Evolutionary conservation across 2,888 invertebrate genomes (phyloP), one percentile per base, ranked within the genome.

Genomic region (Lasioglossum oenotherae): DNA sequence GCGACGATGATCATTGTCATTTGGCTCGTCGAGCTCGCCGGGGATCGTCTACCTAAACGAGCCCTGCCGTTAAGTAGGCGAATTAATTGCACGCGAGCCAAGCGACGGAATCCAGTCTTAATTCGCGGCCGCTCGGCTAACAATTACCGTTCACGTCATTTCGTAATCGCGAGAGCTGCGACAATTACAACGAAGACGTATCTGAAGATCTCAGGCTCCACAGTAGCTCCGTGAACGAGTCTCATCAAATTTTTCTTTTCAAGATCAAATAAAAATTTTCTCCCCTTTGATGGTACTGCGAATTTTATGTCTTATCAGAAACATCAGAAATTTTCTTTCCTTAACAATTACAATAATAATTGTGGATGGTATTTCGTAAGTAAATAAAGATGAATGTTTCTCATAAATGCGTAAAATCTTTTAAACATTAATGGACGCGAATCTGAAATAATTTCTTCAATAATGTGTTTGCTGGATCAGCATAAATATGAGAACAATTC

Each of bases 1-100:
- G 35, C 73, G 31, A 81, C 79, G 77, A 87, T 75, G 84, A 88
- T 83, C 79, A 73, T 87, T 88, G 83, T 87, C 77, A 81, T 86
- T 84, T 60, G 27, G 31, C 16, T 23, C 23, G 53, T 53, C 53
- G 19, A 27, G 19, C 49, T 19, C 53, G 41, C 16, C 53, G 19
- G 16, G 60, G 14, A n/a, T 71, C 38, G 19, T 41, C 27, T 23
- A 53, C 23, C 23, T 38, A 16, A 82, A 71, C 57, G 46, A 23
- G n/a, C 57, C 14, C 38, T 16, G 53, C n/a, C 31, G 69, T 74
- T 71, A 27, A 82, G 31, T n/a, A 19, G 19, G 75, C 16, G n/a
- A 71, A 82, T 82, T 84, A 84, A 82, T 82, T 74, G 69, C 60
- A 49, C 74, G 71, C 57, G 38, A 67, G 64, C 41, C 19, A 31